Evolutionary conservation across 2,888 invertebrate species (phyloP), one percentile per base, ranked within the genome.

Genomic region (Rhagium mordax): DNA sequence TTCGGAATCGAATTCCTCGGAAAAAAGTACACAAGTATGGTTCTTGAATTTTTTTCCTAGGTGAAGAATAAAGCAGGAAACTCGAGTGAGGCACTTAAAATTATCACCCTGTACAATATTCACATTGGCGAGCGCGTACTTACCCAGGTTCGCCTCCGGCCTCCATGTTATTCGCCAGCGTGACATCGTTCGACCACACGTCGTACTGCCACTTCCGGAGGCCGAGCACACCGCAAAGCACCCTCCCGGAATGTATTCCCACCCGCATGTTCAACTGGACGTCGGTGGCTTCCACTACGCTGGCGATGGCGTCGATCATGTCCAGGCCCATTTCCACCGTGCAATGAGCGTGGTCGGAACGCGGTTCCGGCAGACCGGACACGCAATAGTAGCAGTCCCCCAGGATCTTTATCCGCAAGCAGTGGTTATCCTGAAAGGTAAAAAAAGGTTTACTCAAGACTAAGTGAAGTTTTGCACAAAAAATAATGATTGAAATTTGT

Each of bases 361-460:
- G 91, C 10, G 96, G 94, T 85, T 97, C 97, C 16, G 97, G 97
- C 83, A 98, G 89, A 18, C 98, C 98, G 78, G 94, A 95, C 76
- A 96, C 96, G 88, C 96, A 96, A 90, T 97, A 97, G 90, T 97
- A 98, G 86, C 97, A 97, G 88, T 97, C 97, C 62, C 97, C 97
- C 79, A 95, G 90, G 85, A 95, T 94, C 89, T 95, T 95, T 84
- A 95, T 95, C 80, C 95, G 91, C 83, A 95, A 90, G 85, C 95
- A 95, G 85, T 94, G 94, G 88, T 95, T 95, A 83, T 95, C 95
- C 94, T 94, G 85, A 2, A 86, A 85, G n/a, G n/a, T n/a, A n/a
- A n/a, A n/a, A n/a, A n/a, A n/a, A n/a, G n/a, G n/a, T n/a, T n/a
- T n/a, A n/a, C n/a, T n/a, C n/a, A n/a, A n/a, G n/a, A n/a, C n/a